Conservation (phyloP, 2,113 vertebrate species). For the Brachypteracias leptosomus region DNA sequence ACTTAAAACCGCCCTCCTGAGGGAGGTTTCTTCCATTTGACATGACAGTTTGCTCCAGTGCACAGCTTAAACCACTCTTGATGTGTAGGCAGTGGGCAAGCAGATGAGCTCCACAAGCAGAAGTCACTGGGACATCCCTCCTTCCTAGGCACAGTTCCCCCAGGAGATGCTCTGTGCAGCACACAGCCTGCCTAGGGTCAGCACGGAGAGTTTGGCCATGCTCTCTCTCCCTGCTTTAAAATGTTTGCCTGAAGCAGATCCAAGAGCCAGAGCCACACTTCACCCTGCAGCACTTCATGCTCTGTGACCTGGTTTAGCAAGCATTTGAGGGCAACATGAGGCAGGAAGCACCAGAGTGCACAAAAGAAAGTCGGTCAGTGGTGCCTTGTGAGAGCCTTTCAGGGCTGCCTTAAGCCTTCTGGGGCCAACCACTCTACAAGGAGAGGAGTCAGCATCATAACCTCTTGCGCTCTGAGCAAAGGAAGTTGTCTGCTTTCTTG, state of each 20-base stretch:
- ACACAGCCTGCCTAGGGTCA: neutral
- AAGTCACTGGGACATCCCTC: neutral
- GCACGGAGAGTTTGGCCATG: fast-evolving
- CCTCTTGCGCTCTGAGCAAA: neutral
- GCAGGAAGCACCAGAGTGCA: neutral
- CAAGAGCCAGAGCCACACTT: neutral
- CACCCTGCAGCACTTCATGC: neutral
- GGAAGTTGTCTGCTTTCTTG: neutral
- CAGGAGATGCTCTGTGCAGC: fast-evolving
- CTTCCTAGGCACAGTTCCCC: neutral
- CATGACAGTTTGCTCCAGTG: neutral
- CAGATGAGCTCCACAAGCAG: neutral
- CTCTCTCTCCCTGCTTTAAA: neutral
- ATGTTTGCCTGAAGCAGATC: neutral
- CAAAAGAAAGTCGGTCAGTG: neutral
- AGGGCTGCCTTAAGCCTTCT: neutral
- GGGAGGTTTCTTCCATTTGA: neutral
- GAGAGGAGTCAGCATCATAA: fast-evolving
- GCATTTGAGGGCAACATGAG: fast-evolving
- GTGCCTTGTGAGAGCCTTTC: neutral
- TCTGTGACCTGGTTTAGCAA: neutral
- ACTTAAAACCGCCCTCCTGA: neutral
- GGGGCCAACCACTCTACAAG: neutral
- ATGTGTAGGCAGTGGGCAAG: fast-evolving
- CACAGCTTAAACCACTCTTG: fast-evolving